Percentiles rank a stretch among this genome's conserved stretches.
These are phyloP conservation scores for Danio jaintianensis DNA, from an alignment of 2,797 vertebrate genomes.

Conservation along the genomic window DNA sequence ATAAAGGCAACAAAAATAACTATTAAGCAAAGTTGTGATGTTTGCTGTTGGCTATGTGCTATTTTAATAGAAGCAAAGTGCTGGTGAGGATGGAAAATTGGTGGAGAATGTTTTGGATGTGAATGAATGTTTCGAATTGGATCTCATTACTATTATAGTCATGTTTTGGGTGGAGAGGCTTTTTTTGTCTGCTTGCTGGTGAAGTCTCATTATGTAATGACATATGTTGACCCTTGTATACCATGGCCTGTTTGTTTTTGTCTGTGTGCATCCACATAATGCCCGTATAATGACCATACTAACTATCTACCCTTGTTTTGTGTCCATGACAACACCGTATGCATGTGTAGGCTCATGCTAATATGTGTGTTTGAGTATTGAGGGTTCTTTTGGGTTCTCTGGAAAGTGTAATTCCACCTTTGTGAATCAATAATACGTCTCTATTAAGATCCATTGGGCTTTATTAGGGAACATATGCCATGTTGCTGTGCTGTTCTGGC, in stretches of 20 bases:
- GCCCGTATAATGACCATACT: slow-evolving; percentile 30
- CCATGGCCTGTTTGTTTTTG: slow-evolving; percentile 41
- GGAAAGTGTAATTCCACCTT: slow-evolving; percentile 68
- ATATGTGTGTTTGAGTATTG: slow-evolving; percentile 3
- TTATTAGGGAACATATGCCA: slow-evolving; percentile 78
- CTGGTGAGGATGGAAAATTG: slow-evolving; percentile 65
- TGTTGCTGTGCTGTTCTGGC: slow-evolving; percentile 69
- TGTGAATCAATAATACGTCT: slow-evolving; percentile 72
- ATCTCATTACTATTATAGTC: slow-evolving; percentile 54
- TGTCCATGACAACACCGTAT: slow-evolving; percentile 41
- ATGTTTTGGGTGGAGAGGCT: slow-evolving; percentile 45
- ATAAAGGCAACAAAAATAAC: not conserved
- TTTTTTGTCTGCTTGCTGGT: slow-evolving; percentile 54
- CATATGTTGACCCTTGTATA: slow-evolving; percentile 52
- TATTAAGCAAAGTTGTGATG: slow-evolving; percentile 35
- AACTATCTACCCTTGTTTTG: slow-evolving; percentile 10
- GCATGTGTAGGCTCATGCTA: slow-evolving; percentile 47
- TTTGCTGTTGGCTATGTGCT: slow-evolving; percentile 70
- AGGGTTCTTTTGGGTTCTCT: not conserved
- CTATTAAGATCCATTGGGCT: slow-evolving; percentile 72
- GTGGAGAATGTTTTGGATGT: not conserved
- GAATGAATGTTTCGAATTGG: not conserved
- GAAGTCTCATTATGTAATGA: slow-evolving; percentile 56
- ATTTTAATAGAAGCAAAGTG: slow-evolving; percentile 70
- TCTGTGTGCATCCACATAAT: slow-evolving; percentile 25